phyloP scores from a whole-genome alignment of 2,888 invertebrate genomes.

The Nomada fabriciana region DNA sequence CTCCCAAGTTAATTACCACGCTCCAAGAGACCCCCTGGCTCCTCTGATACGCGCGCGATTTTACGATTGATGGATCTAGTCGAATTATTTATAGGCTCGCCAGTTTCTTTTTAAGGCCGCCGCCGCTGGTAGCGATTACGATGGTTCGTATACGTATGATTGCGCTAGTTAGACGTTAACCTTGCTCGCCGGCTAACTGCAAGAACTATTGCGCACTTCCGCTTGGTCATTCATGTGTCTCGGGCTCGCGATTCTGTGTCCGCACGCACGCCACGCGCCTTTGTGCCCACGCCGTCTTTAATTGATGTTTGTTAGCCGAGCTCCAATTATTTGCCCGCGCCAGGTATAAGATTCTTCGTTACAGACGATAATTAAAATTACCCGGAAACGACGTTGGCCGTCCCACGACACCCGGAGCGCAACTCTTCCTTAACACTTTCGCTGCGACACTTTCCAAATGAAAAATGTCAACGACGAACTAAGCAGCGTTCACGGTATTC shows the following conservation, averaged over 20 bases:
- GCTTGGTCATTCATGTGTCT: slow-evolving; percentile 59
- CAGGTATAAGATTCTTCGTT: no score
- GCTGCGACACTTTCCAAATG: no score
- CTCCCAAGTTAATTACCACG: background rate
- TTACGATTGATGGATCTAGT: slow-evolving; percentile 7
- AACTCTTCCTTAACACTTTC: no score
- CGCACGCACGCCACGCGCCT: slow-evolving; percentile 46
- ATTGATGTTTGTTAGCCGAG: slow-evolving; percentile 73
- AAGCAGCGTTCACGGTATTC: no score
- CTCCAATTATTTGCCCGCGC: slow-evolving; percentile 34
- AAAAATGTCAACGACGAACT: no score
- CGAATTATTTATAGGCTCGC: slow-evolving; percentile 13
- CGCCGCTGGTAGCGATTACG: slow-evolving; percentile 2
- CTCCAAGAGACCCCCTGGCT: background rate
- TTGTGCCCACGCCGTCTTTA: slow-evolving; percentile 69
- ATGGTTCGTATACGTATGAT: slow-evolving; percentile 28
- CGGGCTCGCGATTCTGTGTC: slow-evolving; percentile 47
- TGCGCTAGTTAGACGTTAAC: slow-evolving; percentile 50
- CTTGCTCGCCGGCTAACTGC: slow-evolving; percentile 53
- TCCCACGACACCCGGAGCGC: no score
- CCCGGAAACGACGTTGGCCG: no score
- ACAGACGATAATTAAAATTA: no score
- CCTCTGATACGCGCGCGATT: background rate
- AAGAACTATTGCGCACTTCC: slow-evolving; percentile 68
- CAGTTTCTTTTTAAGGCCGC: slow-evolving; percentile 18